Evolutionary conservation across 2,888 invertebrate genomes (phyloP).

Genomic region (Ormyrus labotus): DNA sequence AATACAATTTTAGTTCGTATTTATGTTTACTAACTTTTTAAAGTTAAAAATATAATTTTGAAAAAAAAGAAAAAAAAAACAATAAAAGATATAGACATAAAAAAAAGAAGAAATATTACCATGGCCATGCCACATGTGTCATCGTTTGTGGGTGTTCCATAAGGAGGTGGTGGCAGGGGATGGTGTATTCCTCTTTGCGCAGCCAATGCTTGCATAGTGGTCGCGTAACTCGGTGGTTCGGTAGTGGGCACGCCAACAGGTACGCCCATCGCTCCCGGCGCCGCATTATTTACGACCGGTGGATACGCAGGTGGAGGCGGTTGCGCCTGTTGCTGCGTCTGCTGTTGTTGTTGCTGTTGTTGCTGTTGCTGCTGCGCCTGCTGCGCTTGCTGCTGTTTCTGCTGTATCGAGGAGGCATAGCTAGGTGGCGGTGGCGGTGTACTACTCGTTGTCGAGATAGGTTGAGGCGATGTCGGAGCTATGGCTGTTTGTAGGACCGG

Average conservation of each 20-base stretch:
- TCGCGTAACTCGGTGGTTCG: constrained; percentile 94
- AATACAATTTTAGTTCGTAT: not conserved
- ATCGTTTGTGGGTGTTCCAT: constrained; percentile 77
- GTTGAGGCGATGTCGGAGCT: constrained; percentile 89
- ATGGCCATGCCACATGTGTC: constrained; percentile 74
- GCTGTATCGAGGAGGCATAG: constrained; percentile 88
- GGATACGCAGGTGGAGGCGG: constrained; percentile 77
- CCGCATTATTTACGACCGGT: constrained; percentile 77
- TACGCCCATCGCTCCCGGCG: constrained; percentile 62
- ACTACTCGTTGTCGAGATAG: constrained; percentile 77
- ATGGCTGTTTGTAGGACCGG: constrained; percentile 96
- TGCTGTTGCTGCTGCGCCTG: constrained; percentile 76
- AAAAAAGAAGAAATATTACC: constrained; percentile 26
- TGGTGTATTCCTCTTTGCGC: constrained; percentile 83
- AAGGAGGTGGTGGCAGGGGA: constrained; percentile 81
- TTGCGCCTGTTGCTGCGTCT: constrained; percentile 72
- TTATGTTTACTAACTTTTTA: not conserved
- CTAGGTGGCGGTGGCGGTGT: constrained; percentile 87
- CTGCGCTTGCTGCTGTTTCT: constrained; percentile 85
- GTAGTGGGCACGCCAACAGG: constrained; percentile 83
- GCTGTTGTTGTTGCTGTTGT: constrained; percentile 76
- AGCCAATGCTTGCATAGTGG: constrained; percentile 88
- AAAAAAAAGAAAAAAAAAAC: not conserved
- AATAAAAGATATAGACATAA: not conserved
- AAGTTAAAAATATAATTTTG: not conserved